These are phyloP conservation scores for Ametastegia equiseti DNA, from an alignment of 2,888 invertebrate species.

Conservation along the genomic window DNA sequence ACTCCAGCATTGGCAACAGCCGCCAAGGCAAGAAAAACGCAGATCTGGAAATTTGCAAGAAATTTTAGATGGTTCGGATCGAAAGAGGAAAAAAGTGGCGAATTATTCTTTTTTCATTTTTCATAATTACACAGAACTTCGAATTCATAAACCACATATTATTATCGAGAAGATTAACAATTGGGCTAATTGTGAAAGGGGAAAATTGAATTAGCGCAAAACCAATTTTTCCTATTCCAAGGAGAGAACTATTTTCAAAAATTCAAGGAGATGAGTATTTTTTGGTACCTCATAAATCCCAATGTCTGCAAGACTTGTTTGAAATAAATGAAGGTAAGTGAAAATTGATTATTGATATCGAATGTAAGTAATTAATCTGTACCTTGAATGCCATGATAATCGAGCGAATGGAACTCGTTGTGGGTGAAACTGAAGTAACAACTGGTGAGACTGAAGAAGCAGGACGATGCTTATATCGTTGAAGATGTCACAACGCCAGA, in stretches of 20 bases:
- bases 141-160: no score
- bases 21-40: conserved; percentile 50
- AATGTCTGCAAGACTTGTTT: not conserved
- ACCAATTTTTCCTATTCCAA: not conserved
- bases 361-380: conserved; percentile 74
- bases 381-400: conserved; percentile 68
- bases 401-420: conserved; percentile 13
- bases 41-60: conserved; percentile 44
- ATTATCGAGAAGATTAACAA: no score
- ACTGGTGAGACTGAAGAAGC: conserved; percentile 62
- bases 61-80: not conserved
- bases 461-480: conserved; percentile 60
- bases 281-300: not conserved
- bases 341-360: conserved; percentile 69
- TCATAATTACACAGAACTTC: no score
- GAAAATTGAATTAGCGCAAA: not conserved
- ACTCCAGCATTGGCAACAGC: conserved; percentile 43
- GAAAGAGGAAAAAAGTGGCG: no score
- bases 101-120: no score
- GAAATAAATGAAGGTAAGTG: conserved; percentile 64
- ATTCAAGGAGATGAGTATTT: not conserved
- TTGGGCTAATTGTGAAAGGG: not conserved
- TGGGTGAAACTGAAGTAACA: conserved; percentile 57
- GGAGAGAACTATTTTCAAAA: not conserved
- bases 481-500: conserved; percentile 64